A percentile compares a stretch with the other conserved stretches of the same genome.
These are phyloP conservation scores for Nannoperca australis DNA, from an alignment of 2,797 vertebrate species.

Conservation along the genomic window DNA sequence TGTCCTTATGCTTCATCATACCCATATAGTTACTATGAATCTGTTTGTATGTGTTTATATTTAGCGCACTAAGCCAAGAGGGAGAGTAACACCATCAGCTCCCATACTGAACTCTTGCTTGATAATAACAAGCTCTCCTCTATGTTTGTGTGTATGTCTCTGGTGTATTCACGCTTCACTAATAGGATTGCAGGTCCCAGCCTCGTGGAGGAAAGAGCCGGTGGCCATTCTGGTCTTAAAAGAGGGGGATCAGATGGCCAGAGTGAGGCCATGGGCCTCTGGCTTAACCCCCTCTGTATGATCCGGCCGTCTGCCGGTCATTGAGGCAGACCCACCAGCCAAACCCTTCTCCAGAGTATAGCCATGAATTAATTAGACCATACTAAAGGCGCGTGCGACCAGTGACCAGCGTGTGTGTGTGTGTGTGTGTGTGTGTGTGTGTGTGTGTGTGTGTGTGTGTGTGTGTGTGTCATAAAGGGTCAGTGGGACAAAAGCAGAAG, in stretches of 20 bases:
- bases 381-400: constrained; percentile 49
- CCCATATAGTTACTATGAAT: background rate
- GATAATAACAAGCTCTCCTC: constrained; percentile 18
- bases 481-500: constrained; percentile 65
- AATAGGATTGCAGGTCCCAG: constrained; percentile 68
- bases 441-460: constrained; percentile 41
- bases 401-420: constrained; percentile 23
- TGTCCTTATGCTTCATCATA: background rate
- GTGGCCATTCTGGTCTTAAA: constrained; percentile 62
- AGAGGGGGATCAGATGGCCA: constrained; percentile 76
- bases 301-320: constrained; percentile 70
- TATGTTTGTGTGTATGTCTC: constrained; percentile 14
- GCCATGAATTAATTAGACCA: constrained; percentile 80
- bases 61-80: background rate
- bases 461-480: constrained; percentile 60
- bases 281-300: constrained; percentile 70
- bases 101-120: background rate
- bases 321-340: constrained; percentile 69
- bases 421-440: constrained; percentile 41
- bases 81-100: constrained; percentile 2
- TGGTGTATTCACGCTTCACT: constrained; percentile 69
- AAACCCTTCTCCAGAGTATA: constrained; percentile 74
- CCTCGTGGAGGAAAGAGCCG: constrained; percentile 46
- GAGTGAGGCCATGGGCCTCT: constrained; percentile 70
- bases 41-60: background rate